Percentiles rank a stretch among this genome's conserved stretches.
These are phyloP conservation scores for Serranochromis macrocephalus DNA, from an alignment of 2,113 vertebrate genomes.

Conservation along the genomic window DNA sequence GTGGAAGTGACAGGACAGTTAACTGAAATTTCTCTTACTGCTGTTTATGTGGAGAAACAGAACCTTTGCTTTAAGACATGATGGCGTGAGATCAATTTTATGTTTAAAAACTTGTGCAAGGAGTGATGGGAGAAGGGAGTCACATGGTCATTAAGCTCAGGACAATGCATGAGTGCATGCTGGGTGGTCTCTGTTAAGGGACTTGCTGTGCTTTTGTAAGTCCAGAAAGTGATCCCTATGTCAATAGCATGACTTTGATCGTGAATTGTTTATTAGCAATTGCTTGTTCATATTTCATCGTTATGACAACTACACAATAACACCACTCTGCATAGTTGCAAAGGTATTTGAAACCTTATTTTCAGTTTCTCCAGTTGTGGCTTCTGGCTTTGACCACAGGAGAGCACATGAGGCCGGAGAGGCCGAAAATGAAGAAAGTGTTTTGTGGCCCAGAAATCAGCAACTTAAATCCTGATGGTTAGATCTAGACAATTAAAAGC, in stretches of 20 bases:
- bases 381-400: neutral
- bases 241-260: neutral
- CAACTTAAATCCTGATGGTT: neutral
- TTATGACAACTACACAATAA: neutral
- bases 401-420: neutral
- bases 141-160: neutral
- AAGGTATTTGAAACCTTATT: neutral
- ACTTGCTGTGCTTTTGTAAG: neutral
- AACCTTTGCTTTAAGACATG: neutral
- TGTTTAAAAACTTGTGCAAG: neutral
- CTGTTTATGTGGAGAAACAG: neutral
- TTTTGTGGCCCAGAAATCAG: neutral
- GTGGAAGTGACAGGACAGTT: neutral
- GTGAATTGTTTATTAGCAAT: neutral
- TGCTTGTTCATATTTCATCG: neutral
- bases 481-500: neutral
- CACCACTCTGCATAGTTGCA: neutral
- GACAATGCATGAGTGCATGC: neutral
- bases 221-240: neutral
- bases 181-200: neutral
- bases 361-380: neutral
- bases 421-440: neutral
- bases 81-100: neutral
- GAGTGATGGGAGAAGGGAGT: neutral
- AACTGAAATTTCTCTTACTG: neutral